Evolutionary conservation across 2,113 vertebrate species (phyloP).

Genomic region (Tachuris rubrigastra): DNA sequence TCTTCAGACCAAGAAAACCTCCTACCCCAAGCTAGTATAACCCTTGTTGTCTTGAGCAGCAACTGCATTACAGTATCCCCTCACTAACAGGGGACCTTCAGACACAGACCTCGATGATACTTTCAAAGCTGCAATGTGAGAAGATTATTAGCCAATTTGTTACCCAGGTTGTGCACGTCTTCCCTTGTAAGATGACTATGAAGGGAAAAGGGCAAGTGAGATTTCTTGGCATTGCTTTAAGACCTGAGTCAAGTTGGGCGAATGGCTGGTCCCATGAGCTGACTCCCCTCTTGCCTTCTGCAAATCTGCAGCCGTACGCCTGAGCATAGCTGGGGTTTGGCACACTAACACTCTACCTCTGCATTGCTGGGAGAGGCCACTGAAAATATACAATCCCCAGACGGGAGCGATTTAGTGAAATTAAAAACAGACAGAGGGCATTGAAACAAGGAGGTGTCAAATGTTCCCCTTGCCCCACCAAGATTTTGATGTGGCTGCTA

Average conservation of each 20-base stretch:
- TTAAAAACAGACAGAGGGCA: constrained; percentile 77
- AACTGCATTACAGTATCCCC: not conserved
- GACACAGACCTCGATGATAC: not conserved
- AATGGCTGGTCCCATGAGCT: not conserved
- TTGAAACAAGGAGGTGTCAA: constrained; percentile 76
- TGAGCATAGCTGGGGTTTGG: constrained; percentile 60
- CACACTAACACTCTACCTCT: constrained; percentile 60
- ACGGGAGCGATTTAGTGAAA: constrained; percentile 80
- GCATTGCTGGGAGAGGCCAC: constrained; percentile 70
- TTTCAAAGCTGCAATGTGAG: not conserved
- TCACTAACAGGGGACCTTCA: not conserved
- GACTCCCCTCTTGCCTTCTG: not conserved
- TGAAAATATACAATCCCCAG: constrained; percentile 83
- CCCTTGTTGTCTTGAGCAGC: not conserved
- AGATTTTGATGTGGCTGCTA: constrained; percentile 77
- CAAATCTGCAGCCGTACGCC: not conserved
- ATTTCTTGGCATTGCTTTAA: not conserved
- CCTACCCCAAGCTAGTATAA: not conserved
- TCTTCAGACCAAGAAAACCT: not conserved
- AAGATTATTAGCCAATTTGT: not conserved
- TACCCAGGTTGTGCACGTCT: not conserved
- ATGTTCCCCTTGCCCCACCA: constrained; percentile 66
- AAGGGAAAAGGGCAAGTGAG: not conserved
- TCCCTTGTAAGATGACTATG: not conserved
- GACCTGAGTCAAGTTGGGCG: not conserved